Evolutionary conservation across 2,888 invertebrate genomes (phyloP), one percentile per base, ranked within the genome.

Genomic region (Hypercompe scribonia): DNA sequence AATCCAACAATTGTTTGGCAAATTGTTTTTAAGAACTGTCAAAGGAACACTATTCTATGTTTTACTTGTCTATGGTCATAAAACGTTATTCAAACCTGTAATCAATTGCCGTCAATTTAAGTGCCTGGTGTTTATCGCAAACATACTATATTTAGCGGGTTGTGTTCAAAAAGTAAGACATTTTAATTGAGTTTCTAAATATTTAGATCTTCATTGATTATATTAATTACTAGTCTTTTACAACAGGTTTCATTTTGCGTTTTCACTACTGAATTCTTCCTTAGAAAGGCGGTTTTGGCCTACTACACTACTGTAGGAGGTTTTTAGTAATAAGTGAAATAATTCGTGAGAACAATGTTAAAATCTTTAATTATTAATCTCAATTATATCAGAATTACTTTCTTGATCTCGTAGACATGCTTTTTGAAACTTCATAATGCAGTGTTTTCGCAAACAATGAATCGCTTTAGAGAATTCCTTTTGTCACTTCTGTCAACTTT

Each of bases 61-160:
- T 10, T 54, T 11, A 54, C 13, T n/a, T 31, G 13, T 46, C 66
- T 66, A 46, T 46, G 42, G 21, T 46, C 13, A 33, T 28, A 65
- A 65, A 39, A 13, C 39, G 18, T 5, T 28, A 39, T 39, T 65
- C 65, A 11, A 24, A 54, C 36, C 33, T 66, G 31, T 42, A 34
- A 36, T 13, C 28, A 50, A 63, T 18, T 67, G 42, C 34, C 68
- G 34, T 68, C 1, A 50, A 63, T 50, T 67, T 50, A 72, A 50
- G 72, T 72, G 61, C 28, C 15, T 8, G 39, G 46, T 71, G 21
- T 63, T 72, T 46, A 31, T 66, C 33, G 21, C 34, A 46, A 46
- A 36, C 18, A 28, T 34, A 24, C 65, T 54, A 39, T 54, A 63
- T 65, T 65, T 58, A 34, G 54, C 5, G 34, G 2, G 68, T 2